These are phyloP conservation scores for Trididemnum nubilum DNA, from an alignment of 23 tunicate species.

Conservation along the genomic window DNA sequence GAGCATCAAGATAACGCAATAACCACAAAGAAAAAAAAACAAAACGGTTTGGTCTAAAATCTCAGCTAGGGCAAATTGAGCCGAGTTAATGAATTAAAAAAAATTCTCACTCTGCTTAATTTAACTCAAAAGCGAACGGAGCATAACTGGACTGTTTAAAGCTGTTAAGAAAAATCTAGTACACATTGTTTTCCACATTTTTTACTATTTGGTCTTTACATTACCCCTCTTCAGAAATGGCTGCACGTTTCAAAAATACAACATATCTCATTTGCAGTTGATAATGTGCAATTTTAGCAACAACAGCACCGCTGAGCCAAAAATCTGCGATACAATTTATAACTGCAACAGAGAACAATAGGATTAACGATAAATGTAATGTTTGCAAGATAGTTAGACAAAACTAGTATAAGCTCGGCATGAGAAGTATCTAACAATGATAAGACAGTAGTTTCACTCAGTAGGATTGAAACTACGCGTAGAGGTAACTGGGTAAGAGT, in stretches of 20 bases:
- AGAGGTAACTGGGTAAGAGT: constrained; percentile 70
- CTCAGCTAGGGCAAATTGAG: too few relatives aligned
- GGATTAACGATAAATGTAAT: constrained; percentile 70
- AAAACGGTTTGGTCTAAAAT: too few relatives aligned
- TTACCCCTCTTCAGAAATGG: not conserved
- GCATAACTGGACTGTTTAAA: too few relatives aligned
- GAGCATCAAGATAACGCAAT: too few relatives aligned
- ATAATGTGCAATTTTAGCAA: constrained; percentile 45
- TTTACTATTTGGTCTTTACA: not conserved
- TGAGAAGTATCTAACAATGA: constrained; percentile 16
- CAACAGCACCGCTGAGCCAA: constrained; percentile 56
- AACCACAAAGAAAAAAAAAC: too few relatives aligned
- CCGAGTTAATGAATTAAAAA: too few relatives aligned
- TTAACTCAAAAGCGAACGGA: too few relatives aligned
- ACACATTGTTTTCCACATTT: too few relatives aligned
- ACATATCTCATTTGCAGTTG: too few relatives aligned
- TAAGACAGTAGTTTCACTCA: constrained; percentile 44
- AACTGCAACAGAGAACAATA: constrained; percentile 54
- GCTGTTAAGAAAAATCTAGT: too few relatives aligned
- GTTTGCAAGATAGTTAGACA: constrained; percentile 51
- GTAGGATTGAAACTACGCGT: constrained; percentile 52
- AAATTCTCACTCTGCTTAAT: too few relatives aligned
- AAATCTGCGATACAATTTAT: constrained; percentile 57
- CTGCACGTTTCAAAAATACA: too few relatives aligned
- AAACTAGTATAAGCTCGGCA: constrained; percentile 37